A percentile compares a stretch with the other conserved stretches of the same genome.
Evolutionary conservation across 2,797 vertebrate species (phyloP).

Genomic region (Brachyalestes nurse): DNA sequence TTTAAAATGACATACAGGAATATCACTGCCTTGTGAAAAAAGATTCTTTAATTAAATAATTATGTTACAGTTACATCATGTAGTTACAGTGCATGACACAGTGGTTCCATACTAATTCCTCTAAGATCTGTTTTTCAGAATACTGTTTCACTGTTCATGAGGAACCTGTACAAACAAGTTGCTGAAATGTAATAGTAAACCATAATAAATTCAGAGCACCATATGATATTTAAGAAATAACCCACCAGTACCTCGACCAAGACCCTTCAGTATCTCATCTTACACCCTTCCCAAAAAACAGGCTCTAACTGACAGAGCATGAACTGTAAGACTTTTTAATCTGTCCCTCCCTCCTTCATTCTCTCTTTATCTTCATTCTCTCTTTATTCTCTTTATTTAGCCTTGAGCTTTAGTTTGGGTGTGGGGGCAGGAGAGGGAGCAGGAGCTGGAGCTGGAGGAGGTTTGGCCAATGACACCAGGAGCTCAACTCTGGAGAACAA

Average conservation of each 20-base stretch:
- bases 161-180: neutral
- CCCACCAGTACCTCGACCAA: neutral
- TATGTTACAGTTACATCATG: constrained; percentile 10
- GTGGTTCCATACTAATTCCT: neutral
- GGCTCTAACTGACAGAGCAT: constrained; percentile 14
- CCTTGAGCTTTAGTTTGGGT: constrained; percentile 76
- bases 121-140: neutral
- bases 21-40: constrained; percentile 1
- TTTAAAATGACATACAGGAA: neutral
- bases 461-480: constrained; percentile 63
- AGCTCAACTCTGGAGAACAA: constrained; percentile 65
- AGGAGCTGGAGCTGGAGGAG: constrained; percentile 56
- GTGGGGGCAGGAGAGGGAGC: constrained; percentile 58
- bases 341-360: constrained; percentile 20
- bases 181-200: constrained; percentile 14
- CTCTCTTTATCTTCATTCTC: constrained; percentile 43
- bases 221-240: constrained; percentile 36
- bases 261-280: neutral
- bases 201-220: constrained; percentile 32
- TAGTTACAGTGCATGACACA: neutral
- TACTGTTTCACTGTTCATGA: neutral
- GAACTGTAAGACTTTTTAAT: constrained; percentile 43
- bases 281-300: neutral
- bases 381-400: constrained; percentile 75
- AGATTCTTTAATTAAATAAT: constrained; percentile 21